A percentile compares a stretch with the other conserved stretches of the same genome.
Conservation (phyloP, 2,797 vertebrate genomes). For the Helostoma temminkii region DNA sequence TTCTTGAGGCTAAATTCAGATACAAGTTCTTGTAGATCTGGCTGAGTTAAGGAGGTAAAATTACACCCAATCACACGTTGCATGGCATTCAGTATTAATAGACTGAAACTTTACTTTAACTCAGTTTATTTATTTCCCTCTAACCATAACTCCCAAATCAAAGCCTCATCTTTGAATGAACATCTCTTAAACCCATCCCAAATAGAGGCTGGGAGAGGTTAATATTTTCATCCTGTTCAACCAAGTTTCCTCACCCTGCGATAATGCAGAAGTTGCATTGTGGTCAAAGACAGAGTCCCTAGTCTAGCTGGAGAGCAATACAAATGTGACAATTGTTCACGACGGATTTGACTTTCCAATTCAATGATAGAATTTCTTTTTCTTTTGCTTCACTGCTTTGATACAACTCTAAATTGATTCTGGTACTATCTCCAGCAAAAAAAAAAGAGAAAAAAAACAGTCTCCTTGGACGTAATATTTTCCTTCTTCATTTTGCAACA, state of each 20-base stretch:
- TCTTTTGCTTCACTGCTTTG: constrained; percentile 53
- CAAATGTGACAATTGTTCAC: constrained; percentile 54
- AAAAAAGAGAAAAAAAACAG: constrained; percentile 7
- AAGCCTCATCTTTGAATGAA: constrained; percentile 56
- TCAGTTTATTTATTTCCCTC: constrained; percentile 35
- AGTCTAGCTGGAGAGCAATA: constrained; percentile 36
- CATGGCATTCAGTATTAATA: constrained; percentile 53
- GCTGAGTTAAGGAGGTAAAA: constrained; percentile 51
- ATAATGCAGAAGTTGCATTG: constrained; percentile 60
- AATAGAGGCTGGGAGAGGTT: constrained; percentile 33
- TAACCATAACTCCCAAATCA: constrained; percentile 55
- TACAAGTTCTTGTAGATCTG: constrained; percentile 13
- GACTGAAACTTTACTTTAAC: constrained; percentile 44
- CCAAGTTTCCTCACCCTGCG: constrained; percentile 34
- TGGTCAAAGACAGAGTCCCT: constrained; percentile 49
- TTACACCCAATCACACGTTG: constrained; percentile 44
- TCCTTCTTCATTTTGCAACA: constrained; percentile 24
- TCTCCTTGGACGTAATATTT: constrained; percentile 34
- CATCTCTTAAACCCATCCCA: constrained; percentile 58
- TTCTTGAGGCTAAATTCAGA: constrained; percentile 21
- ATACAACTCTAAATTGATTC: constrained; percentile 66
- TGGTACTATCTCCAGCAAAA: constrained; percentile 46
- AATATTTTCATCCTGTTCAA: constrained; percentile 48
- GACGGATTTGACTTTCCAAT: constrained; percentile 67
- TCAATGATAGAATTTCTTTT: constrained; percentile 60